phyloP scores from a whole-genome alignment of 2,888 invertebrate species.

The Agrochola macilenta region DNA sequence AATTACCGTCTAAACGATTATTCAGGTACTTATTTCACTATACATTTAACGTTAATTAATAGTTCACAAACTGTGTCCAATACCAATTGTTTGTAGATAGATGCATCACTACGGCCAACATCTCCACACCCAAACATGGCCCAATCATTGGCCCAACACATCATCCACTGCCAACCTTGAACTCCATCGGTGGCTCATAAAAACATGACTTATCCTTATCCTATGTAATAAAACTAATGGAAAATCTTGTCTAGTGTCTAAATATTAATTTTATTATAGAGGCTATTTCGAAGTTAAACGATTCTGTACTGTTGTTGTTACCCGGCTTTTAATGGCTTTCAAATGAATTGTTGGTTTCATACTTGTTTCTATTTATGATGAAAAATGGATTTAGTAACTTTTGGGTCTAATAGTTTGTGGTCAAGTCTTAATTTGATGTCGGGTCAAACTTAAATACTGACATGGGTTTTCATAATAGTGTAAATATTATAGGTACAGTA shows the following conservation, averaged over 20 bases:
- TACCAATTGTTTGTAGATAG: neutral
- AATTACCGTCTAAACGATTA: neutral
- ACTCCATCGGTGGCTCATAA: conserved; percentile 27
- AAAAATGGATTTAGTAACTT: conserved; percentile 49
- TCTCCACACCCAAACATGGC: conserved; percentile 11
- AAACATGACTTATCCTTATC: conserved; percentile 1
- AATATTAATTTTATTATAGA: conserved; percentile 5
- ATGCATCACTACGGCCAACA: neutral
- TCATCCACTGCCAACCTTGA: conserved; percentile 27
- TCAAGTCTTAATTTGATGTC: conserved; percentile 8
- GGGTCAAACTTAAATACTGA: conserved; percentile 2
- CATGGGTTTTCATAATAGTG: neutral
- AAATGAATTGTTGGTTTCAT: conserved; percentile 43
- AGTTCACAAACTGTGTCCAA: neutral
- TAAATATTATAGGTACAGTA: too few relatives aligned
- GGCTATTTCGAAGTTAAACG: conserved; percentile 31
- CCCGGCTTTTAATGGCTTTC: conserved; percentile 32
- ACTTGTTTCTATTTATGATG: conserved; percentile 34
- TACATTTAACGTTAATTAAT: neutral
- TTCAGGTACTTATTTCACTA: neutral
- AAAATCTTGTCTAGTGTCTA: neutral
- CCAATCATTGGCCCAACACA: conserved; percentile 28
- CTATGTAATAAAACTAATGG: conserved; percentile 28
- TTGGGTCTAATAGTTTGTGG: conserved; percentile 22
- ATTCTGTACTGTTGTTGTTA: conserved; percentile 23